phyloP scores from a whole-genome alignment of 2,888 invertebrate species.

The Macrosoma leucophasiata region DNA sequence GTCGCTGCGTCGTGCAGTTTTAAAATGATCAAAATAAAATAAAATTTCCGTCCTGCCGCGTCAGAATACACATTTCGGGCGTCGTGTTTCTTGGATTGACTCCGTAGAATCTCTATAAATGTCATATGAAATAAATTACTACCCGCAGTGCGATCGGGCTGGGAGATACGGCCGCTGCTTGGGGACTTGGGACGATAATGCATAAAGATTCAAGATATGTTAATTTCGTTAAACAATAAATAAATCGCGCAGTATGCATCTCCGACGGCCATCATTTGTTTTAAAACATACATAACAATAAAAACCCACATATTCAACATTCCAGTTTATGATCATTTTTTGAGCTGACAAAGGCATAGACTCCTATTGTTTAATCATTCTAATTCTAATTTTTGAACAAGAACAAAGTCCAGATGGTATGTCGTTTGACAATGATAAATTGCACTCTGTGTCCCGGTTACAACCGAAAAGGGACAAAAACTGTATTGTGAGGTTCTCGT shows the following conservation, averaged over 20 bases:
- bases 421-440: conserved; percentile 62
- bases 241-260: too few species aligned
- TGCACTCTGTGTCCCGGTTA: conserved; percentile 37
- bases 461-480: conserved; percentile 54
- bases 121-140: conserved; percentile 60
- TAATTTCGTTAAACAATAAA: conserved; percentile 54
- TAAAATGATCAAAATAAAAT: conserved; percentile 31
- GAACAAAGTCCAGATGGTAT: conserved; percentile 59
- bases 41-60: conserved; percentile 35
- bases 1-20: conserved; percentile 19
- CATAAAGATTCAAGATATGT: conserved; percentile 48
- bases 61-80: conserved; percentile 43
- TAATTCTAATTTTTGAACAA: conserved; percentile 67
- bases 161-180: conserved; percentile 12
- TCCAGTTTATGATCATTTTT: not conserved
- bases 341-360: conserved; percentile 33
- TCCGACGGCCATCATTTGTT: too few species aligned
- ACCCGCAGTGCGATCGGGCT: conserved; percentile 11
- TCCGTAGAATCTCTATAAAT: conserved; percentile 60
- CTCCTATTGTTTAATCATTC: conserved; percentile 44
- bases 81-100: conserved; percentile 48
- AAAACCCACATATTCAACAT: too few species aligned
- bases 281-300: too few species aligned
- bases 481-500: conserved; percentile 46
- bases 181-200: conserved; percentile 22